Base-by-base conservation (phyloP, 2,113 vertebrate species). In the Oceanodroma tethys region DNA sequence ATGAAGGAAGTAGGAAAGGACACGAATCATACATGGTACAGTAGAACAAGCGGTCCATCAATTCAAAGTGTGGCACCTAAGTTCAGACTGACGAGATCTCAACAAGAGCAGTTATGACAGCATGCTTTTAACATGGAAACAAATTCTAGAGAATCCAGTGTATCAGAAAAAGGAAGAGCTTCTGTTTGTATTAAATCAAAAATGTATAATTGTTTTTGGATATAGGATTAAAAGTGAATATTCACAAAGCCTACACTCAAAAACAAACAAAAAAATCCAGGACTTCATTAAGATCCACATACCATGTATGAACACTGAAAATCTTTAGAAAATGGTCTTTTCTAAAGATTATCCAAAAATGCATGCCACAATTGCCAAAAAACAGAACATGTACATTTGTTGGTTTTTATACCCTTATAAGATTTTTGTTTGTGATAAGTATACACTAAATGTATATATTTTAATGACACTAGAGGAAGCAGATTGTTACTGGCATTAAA, bases 401-500 rank as follows among this genome's bases (percentile, higher is more conserved):
- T 95, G 96, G 53, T 60, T 97, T 98, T 91, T 97, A 98, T 95
- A 98, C 95, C 98, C 96, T 98, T 97, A 73, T 91, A 98, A 98
- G 98, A 98, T 98, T 91, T 97, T 96, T 78, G 98, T 98, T 98
- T 98, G 98, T 99, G 98, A 98, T 98, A 97, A 97, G 97, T 98
- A 98, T 98, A 98, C 98, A 99, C 98, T 97, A 98, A 98, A 98
- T 97, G 97, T 98, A 98, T 98, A 99, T 98, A 98, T 98, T 98
- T 98, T 98, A 98, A 98, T 98, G 98, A 98, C 98, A 98, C 98
- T 97, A 99, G 97, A 99, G 98, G 98, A 98, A 98, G 98, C 97
- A 99, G 99, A 99, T 98, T 98, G 98, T 99, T 99, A 99, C 99
- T 99, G 99, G 99, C 99, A 99, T 99, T 98, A 98, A 99, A 99